These are phyloP conservation scores for Glareola pratincola DNA, from an alignment of 2,113 vertebrate genomes.

Conservation along the genomic window DNA sequence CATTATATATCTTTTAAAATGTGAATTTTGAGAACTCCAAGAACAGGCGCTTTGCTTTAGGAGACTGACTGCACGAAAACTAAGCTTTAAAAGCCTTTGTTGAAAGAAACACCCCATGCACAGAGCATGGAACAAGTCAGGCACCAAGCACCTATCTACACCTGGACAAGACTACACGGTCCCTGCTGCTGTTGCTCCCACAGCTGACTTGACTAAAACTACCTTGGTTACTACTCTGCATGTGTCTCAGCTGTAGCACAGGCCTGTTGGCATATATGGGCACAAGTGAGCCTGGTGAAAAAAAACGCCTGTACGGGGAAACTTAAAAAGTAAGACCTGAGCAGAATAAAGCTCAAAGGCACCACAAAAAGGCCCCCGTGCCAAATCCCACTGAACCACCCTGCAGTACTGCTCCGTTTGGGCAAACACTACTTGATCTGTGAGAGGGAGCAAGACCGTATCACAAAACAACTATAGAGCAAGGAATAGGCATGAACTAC, in stretches of 20 bases:
- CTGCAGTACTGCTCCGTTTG: neutral
- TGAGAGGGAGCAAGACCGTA: neutral
- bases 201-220: neutral
- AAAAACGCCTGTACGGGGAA: neutral
- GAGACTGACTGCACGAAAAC: neutral
- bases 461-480: neutral
- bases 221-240: neutral
- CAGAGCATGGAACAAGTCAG: neutral
- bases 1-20: neutral
- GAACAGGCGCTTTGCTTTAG: neutral
- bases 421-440: neutral
- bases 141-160: neutral
- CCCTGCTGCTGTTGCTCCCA: neutral
- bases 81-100: neutral
- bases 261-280: neutral
- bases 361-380: neutral
- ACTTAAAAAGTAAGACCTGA: neutral
- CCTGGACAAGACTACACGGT: neutral
- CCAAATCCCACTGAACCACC: neutral
- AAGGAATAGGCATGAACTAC: neutral
- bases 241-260: fast-evolving
- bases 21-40: neutral
- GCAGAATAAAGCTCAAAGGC: neutral
- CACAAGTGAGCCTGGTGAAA: neutral
- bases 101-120: neutral